A percentile compares a stretch with the other conserved stretches of the same genome.
phyloP scores from a whole-genome alignment of 2,888 invertebrate species.

The Phyto melanocephala region DNA sequence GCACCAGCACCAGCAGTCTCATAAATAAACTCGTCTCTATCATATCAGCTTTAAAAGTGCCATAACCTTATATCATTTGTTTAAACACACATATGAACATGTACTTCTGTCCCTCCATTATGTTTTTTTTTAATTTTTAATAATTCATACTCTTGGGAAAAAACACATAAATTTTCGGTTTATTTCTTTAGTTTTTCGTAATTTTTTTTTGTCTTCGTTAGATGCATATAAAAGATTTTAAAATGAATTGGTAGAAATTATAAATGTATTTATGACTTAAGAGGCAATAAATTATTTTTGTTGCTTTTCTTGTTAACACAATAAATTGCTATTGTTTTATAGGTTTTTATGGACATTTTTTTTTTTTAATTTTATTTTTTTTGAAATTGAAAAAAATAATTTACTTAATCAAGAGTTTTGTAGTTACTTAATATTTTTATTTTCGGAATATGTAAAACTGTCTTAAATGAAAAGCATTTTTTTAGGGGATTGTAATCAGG shows the following conservation, averaged over 20 bases:
- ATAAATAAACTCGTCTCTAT: constrained; percentile 64
- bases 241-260: constrained; percentile 75
- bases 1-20: constrained; percentile 50
- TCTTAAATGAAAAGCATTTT: constrained; percentile 10
- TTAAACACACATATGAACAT: constrained; percentile 20
- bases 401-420: constrained; percentile 54
- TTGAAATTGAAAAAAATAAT: constrained; percentile 36
- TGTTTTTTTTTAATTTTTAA: background rate
- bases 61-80: constrained; percentile 56
- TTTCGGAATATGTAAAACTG: constrained; percentile 15
- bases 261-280: constrained; percentile 77
- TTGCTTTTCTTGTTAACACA: constrained; percentile 66
- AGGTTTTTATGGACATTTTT: constrained; percentile 20
- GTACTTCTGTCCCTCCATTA: background rate
- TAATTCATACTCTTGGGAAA: constrained; percentile 59
- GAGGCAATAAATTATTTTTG: constrained; percentile 75
- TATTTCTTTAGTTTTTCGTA: constrained; percentile 69
- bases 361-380: background rate
- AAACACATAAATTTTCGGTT: constrained; percentile 72
- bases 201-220: constrained; percentile 27
- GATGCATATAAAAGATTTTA: constrained; percentile 66
- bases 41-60: constrained; percentile 54
- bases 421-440: constrained; percentile 51
- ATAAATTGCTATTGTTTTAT: constrained; percentile 73
- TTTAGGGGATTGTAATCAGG: background rate